Conservation (phyloP, 2,113 vertebrate species). For the Gnathonemus longibarbis region DNA sequence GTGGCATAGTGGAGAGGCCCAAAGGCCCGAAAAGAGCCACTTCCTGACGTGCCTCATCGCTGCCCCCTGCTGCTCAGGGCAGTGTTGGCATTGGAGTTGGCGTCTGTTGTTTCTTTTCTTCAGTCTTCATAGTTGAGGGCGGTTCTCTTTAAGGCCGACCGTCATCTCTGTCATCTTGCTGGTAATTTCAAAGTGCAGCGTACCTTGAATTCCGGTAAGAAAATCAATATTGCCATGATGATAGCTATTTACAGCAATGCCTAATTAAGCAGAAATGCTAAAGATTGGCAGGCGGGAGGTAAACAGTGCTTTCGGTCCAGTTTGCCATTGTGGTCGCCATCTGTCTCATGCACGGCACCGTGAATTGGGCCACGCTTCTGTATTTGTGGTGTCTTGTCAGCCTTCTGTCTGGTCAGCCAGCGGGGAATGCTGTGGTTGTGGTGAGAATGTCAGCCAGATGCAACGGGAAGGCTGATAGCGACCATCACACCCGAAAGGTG, state of each 20-base stretch:
- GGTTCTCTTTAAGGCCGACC: not conserved
- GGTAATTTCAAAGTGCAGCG: not conserved
- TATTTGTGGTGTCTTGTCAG: not conserved
- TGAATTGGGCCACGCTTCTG: not conserved
- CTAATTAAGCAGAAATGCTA: conserved; percentile 23
- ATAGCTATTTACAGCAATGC: conserved; percentile 4
- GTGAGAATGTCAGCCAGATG: not conserved
- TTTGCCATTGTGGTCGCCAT: not conserved
- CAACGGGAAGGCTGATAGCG: not conserved
- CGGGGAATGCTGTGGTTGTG: not conserved
- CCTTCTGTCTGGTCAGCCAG: not conserved
- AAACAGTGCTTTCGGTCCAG: not conserved
- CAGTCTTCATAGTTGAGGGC: not conserved
- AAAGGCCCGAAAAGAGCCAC: not conserved
- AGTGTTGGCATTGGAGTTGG: not conserved
- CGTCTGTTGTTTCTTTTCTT: not conserved
- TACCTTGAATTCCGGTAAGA: conserved; percentile 18
- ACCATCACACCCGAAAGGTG: not conserved
- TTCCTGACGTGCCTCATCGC: not conserved
- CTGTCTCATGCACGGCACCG: not conserved
- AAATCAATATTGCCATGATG: conserved; percentile 11
- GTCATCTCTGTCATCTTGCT: not conserved
- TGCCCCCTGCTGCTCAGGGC: not conserved
- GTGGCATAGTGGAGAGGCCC: not conserved
- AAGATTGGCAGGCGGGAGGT: conserved; percentile 7